Conservation (phyloP, 2,888 invertebrate species). For the Drosophila mayaguana region DNA sequence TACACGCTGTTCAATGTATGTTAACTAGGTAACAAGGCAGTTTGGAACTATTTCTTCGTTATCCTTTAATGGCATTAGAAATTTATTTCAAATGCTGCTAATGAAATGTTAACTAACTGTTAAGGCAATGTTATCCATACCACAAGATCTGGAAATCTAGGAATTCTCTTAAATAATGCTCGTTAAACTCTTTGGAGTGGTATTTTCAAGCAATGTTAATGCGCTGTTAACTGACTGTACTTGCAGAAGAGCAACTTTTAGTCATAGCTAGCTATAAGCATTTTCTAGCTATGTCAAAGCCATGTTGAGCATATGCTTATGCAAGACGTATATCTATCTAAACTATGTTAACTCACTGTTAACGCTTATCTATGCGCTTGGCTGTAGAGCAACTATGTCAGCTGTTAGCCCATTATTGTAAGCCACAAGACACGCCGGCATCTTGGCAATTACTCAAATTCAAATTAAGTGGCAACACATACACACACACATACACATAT, state of each 20-base stretch:
- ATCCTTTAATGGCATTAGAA: not conserved
- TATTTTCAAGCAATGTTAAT: not conserved
- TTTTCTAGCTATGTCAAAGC: no score
- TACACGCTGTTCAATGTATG: not conserved
- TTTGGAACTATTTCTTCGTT: fast-evolving
- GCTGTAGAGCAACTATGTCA: not conserved
- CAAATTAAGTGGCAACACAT: constrained; percentile 71
- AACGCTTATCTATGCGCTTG: not conserved
- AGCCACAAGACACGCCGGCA: constrained; percentile 52
- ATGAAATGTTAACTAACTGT: not conserved
- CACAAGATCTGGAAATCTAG: not conserved
- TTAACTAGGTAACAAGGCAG: not conserved
- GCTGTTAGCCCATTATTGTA: constrained; percentile 34
- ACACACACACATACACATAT: constrained; percentile 39
- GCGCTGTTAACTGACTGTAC: not conserved
- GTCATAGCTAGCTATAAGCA: not conserved
- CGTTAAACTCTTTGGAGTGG: not conserved
- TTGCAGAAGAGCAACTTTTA: not conserved
- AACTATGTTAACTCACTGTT: not conserved
- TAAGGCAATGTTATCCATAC: not conserved
- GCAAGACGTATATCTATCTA: not conserved
- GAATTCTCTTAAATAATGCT: not conserved
- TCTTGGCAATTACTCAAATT: constrained; percentile 79
- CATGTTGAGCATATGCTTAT: no score
- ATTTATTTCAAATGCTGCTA: not conserved